These are phyloP conservation scores for Athetis lepigone DNA, from an alignment of 2,888 invertebrate genomes.

Conservation along the genomic window DNA sequence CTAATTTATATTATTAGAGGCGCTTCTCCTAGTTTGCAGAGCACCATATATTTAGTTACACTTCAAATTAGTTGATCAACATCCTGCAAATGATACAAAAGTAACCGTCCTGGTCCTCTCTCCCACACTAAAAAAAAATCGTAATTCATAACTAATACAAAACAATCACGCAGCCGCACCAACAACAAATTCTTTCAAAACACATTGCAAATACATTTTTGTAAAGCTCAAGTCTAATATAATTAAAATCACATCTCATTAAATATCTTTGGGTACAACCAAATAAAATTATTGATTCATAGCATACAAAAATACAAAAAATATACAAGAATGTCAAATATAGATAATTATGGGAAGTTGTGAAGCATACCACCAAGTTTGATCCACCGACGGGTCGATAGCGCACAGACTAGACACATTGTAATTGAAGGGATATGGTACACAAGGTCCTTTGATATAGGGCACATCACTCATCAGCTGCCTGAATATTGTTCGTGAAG, in stretches of 20 bases:
- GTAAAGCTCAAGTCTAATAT: conserved; percentile 87
- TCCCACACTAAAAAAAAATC: conserved; percentile 61
- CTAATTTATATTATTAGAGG: conserved; percentile 22
- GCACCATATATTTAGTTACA: conserved; percentile 55
- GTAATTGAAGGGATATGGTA: conserved; percentile 55
- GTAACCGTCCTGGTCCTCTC: conserved; percentile 51
- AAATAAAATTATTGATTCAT: conserved; percentile 84
- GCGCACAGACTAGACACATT: conserved; percentile 71
- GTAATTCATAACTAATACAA: conserved; percentile 72
- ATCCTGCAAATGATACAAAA: conserved; percentile 59
- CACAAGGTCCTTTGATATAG: conserved; percentile 55
- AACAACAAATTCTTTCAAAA: conserved; percentile 73
- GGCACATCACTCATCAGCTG: conserved; percentile 49
- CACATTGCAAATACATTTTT: conserved; percentile 86
- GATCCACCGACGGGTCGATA: conserved; percentile 53
- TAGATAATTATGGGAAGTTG: conserved; percentile 68
- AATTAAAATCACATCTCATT: conserved; percentile 88
- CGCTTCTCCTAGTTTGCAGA: conserved; percentile 42
- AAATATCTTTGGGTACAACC: conserved; percentile 90
- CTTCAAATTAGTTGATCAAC: conserved; percentile 44
- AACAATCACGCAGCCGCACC: conserved; percentile 75
- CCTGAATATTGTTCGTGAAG: conserved; percentile 40
- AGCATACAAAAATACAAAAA: conserved; percentile 89
- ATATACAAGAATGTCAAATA: conserved; percentile 84
- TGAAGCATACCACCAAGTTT: conserved; percentile 59